A percentile compares a stretch with the other conserved stretches of the same genome.
Evolutionary conservation across 2,797 vertebrate genomes (phyloP).

Genomic region (Ataeniobius toweri): DNA sequence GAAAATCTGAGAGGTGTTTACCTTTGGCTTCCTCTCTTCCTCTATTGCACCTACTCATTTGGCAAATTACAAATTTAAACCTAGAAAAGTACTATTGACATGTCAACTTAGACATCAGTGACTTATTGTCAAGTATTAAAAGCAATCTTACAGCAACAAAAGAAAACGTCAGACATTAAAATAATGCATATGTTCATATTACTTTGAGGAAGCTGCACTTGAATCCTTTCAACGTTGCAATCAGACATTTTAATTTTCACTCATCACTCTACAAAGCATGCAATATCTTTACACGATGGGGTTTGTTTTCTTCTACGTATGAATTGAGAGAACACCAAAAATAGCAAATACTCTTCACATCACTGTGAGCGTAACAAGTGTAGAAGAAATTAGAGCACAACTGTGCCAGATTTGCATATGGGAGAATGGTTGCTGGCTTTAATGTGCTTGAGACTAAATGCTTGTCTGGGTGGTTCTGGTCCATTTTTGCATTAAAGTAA

Average conservation of each 20-base stretch:
- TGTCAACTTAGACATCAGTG: slow-evolving; percentile 98
- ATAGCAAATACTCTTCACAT: no score
- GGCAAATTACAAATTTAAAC: slow-evolving; percentile 90
- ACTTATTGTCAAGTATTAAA: slow-evolving; percentile 88
- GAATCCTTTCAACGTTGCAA: not conserved
- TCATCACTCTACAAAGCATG: not conserved
- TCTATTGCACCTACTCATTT: slow-evolving; percentile 93
- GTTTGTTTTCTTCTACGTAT: not conserved
- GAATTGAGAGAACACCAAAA: not conserved
- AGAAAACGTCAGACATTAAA: slow-evolving; percentile 76
- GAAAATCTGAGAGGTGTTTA: slow-evolving; percentile 93
- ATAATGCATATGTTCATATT: slow-evolving; percentile 50
- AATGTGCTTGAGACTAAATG: not conserved
- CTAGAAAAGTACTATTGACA: slow-evolving; percentile 87
- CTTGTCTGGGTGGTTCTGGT: not conserved
- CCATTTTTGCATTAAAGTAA: not conserved
- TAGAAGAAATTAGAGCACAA: not conserved
- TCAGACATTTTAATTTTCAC: not conserved
- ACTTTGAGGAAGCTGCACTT: slow-evolving; percentile 90
- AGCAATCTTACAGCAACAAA: slow-evolving; percentile 86
- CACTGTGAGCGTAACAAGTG: no score
- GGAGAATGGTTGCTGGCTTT: not conserved
- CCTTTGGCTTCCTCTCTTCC: slow-evolving; percentile 94
- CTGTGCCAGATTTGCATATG: not conserved
- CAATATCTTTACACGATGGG: not conserved